A percentile compares a stretch with the other conserved stretches of the same genome.
These are phyloP conservation scores for Alectoris magna DNA, from an alignment of 2,797 vertebrate species.

Conservation along the genomic window DNA sequence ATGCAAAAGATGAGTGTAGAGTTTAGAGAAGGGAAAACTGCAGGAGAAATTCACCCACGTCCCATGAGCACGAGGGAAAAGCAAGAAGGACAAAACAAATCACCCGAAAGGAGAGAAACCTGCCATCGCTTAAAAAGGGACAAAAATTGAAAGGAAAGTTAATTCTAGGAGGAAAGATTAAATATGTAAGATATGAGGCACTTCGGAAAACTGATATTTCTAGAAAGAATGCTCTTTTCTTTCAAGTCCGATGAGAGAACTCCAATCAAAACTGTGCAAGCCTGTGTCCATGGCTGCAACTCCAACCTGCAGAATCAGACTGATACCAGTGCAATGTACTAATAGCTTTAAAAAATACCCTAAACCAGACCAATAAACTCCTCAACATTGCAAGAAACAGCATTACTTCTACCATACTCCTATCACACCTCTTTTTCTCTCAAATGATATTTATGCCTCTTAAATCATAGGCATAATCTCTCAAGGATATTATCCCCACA, in stretches of 20 bases:
- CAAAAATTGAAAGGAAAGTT: background rate
- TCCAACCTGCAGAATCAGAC: background rate
- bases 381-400: background rate
- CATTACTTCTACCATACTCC: background rate
- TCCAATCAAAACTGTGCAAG: background rate
- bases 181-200: background rate
- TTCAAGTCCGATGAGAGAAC: background rate
- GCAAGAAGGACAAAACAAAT: background rate
- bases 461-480: background rate
- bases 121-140: background rate
- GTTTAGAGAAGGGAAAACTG: background rate
- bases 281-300: background rate
- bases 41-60: constrained; percentile 17
- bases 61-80: background rate
- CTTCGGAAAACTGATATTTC: background rate
- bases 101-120: background rate
- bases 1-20: background rate
- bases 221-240: background rate
- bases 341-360: background rate
- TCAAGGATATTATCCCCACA: background rate
- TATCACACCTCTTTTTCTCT: background rate
- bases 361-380: background rate
- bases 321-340: background rate
- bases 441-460: background rate
- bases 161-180: background rate